These are phyloP conservation scores for Melipona beecheii DNA, from an alignment of 2,888 invertebrate genomes.

Conservation along the genomic window DNA sequence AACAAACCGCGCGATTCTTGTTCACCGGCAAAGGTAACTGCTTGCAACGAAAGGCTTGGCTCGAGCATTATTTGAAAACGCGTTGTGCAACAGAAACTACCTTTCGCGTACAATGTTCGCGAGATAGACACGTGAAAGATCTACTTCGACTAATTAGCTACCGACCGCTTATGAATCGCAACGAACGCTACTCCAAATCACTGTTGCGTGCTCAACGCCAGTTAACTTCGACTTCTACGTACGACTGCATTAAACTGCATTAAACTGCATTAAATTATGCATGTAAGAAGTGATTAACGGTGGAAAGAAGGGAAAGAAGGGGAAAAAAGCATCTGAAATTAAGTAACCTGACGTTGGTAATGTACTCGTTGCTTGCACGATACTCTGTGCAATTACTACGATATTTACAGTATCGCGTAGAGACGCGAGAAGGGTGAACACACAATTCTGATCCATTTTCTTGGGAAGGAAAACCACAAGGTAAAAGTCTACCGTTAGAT, in stretches of 20 bases:
- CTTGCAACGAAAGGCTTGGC: not conserved
- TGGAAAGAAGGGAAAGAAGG: not conserved
- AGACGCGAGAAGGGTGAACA: not conserved
- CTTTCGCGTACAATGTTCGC: slow-evolving; percentile 18
- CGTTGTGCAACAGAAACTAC: not conserved
- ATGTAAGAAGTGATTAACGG: not conserved
- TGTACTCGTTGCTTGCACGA: slow-evolving; percentile 7
- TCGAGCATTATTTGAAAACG: not conserved
- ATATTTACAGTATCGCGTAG: not conserved
- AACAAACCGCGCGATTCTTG: not conserved
- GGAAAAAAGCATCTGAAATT: not conserved
- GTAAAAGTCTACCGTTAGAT: too few relatives aligned
- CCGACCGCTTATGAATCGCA: slow-evolving; percentile 5
- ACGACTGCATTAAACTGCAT: not conserved
- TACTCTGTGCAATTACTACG: not conserved
- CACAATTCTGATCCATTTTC: too few relatives aligned
- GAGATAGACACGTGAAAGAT: not conserved
- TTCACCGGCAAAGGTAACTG: not conserved
- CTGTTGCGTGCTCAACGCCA: not conserved
- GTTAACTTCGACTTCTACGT: not conserved
- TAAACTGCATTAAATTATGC: not conserved
- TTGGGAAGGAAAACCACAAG: too few relatives aligned
- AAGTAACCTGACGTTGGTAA: slow-evolving; percentile 2
- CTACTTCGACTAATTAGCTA: slow-evolving; percentile 29
- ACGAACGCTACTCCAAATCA: not conserved